A percentile compares a stretch with the other conserved stretches of the same genome.
phyloP scores from a whole-genome alignment of 2,888 invertebrate genomes.

The Sepiola atlantica region DNA sequence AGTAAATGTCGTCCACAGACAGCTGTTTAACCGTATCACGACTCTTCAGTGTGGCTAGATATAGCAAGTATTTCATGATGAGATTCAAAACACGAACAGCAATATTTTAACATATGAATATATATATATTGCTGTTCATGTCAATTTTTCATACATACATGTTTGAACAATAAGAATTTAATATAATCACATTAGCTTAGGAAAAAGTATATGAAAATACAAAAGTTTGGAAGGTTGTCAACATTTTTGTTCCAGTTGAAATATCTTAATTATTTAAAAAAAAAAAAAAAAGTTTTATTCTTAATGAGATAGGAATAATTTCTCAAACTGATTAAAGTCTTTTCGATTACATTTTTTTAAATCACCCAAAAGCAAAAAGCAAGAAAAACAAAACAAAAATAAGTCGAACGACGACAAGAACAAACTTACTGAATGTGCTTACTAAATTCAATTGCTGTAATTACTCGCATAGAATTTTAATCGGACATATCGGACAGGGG shows the following conservation, averaged over 20 bases:
- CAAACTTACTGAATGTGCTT: slow-evolving; percentile 32
- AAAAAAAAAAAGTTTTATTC: slow-evolving; percentile 1
- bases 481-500: background rate
- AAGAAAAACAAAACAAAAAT: background rate
- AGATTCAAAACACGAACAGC: too few relatives aligned
- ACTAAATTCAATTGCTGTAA: slow-evolving; percentile 21
- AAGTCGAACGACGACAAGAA: background rate
- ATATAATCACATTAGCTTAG: background rate
- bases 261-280: background rate
- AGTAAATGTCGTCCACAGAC: too few relatives aligned
- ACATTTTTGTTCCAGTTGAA: slow-evolving; percentile 32
- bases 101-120: too few relatives aligned
- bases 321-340: background rate
- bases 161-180: too few relatives aligned
- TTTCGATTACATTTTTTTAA: background rate
- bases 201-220: slow-evolving; percentile 11
- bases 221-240: background rate
- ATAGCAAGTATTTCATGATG: too few relatives aligned
- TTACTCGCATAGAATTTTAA: slow-evolving; percentile 22
- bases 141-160: too few relatives aligned
- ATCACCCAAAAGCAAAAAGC: background rate
- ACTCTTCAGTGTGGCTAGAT: too few relatives aligned
- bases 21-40: too few relatives aligned
- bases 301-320: slow-evolving; percentile 32
- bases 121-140: too few relatives aligned